Evolutionary conservation across 2,797 vertebrate genomes (phyloP).

Genomic region (Botia kubotai): DNA sequence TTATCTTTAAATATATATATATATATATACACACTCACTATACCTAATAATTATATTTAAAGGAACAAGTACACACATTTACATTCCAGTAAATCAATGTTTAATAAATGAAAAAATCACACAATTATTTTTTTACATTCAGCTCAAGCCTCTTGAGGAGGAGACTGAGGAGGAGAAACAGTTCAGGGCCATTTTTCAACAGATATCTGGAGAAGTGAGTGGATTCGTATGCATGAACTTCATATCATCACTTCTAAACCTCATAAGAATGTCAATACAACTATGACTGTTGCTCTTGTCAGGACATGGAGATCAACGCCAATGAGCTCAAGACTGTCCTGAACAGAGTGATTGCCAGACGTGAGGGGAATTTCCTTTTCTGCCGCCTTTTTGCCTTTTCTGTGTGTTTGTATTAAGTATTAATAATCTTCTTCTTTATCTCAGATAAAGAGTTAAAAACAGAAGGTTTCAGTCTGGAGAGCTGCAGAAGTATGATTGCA

Average conservation of each 20-base stretch:
- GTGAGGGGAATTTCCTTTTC: slow-evolving; percentile 74
- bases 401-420: no score
- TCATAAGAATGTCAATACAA: background rate
- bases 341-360: slow-evolving; percentile 87
- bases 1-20: no score
- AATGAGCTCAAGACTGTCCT: slow-evolving; percentile 90
- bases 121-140: slow-evolving; percentile 45
- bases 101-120: background rate
- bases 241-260: background rate
- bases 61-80: background rate
- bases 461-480: slow-evolving; percentile 91
- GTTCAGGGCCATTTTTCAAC: slow-evolving; percentile 88
- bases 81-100: background rate
- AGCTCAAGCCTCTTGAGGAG: slow-evolving; percentile 73
- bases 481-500: slow-evolving; percentile 98
- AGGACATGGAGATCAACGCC: slow-evolving; percentile 98
- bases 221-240: background rate
- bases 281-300: background rate
- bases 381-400: background rate
- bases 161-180: slow-evolving; percentile 88
- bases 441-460: slow-evolving; percentile 87
- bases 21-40: no score
- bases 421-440: background rate
- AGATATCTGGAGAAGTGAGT: slow-evolving; percentile 94
- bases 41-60: no score